These are phyloP conservation scores for Heliconius erato DNA, from an alignment of 2,888 invertebrate genomes.

Conservation along the genomic window DNA sequence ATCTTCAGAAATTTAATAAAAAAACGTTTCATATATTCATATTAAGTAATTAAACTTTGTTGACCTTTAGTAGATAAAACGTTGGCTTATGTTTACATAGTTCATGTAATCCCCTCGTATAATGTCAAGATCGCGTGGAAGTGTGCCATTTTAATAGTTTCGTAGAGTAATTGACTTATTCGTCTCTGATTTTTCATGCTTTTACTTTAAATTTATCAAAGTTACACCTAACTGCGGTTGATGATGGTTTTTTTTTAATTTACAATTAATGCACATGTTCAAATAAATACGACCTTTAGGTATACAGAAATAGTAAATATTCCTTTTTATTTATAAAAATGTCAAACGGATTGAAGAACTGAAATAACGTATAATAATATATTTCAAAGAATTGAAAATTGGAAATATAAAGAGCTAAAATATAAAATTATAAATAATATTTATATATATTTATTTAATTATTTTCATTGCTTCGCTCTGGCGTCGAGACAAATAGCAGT, in stretches of 20 bases:
- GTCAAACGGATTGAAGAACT: no score
- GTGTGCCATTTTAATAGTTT: slow-evolving; percentile 46
- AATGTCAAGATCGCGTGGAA: slow-evolving; percentile 56
- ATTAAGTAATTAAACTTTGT: slow-evolving; percentile 25
- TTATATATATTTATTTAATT: no score
- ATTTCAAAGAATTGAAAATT: no score
- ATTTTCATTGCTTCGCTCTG: no score
- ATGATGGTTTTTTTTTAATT: background rate
- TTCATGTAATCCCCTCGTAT: slow-evolving; percentile 35
- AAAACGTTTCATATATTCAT: slow-evolving; percentile 9
- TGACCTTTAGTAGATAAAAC: slow-evolving; percentile 22
- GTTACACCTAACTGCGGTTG: background rate
- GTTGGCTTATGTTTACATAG: slow-evolving; percentile 21
- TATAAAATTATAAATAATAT: no score
- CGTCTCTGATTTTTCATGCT: slow-evolving; percentile 45
- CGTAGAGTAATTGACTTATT: slow-evolving; percentile 52
- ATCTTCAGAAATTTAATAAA: background rate
- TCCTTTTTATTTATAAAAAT: no score
- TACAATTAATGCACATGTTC: no score
- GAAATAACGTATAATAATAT: no score
- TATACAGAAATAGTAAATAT: no score
- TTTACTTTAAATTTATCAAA: slow-evolving; percentile 31
- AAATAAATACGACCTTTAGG: no score
- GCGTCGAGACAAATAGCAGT: no score
- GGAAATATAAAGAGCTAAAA: no score